phyloP scores from a whole-genome alignment of 2,888 invertebrate genomes.

The Pecten maximus region DNA sequence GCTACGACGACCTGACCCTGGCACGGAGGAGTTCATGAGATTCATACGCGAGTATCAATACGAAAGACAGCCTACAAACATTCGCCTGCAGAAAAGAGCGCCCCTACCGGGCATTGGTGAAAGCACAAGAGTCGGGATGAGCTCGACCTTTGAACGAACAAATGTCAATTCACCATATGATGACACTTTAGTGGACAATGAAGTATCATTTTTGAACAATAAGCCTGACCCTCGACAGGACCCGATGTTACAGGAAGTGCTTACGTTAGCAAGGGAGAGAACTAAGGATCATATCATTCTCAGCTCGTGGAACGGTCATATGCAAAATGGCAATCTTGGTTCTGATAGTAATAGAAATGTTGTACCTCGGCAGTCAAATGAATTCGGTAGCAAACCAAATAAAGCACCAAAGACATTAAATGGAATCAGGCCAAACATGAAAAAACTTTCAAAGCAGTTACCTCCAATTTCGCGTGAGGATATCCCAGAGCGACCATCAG shows the following conservation, averaged over 20 bases:
- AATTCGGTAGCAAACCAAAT: conserved; percentile 42
- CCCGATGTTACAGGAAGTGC: conserved; percentile 58
- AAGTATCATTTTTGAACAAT: conserved; percentile 57
- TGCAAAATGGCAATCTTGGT: not conserved
- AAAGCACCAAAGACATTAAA: not conserved
- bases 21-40: conserved; percentile 70
- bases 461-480: conserved; percentile 67
- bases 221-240: conserved; percentile 55
- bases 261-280: conserved; percentile 58
- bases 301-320: conserved; percentile 53
- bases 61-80: conserved; percentile 69
- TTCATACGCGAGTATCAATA: conserved; percentile 69
- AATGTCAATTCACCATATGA: conserved; percentile 62
- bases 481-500: conserved; percentile 67
- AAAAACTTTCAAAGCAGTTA: conserved; percentile 58
- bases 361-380: conserved; percentile 37
- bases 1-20: conserved; percentile 46
- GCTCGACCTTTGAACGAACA: conserved; percentile 56
- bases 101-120: conserved; percentile 70
- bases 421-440: conserved; percentile 41
- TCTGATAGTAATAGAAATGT: conserved; percentile 37
- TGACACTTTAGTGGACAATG: conserved; percentile 65
- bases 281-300: conserved; percentile 60
- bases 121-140: conserved; percentile 46
- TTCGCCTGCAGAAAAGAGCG: conserved; percentile 62